Percentiles rank a stretch among this genome's conserved stretches.
Conservation (phyloP, 2,888 invertebrate species). For the Gastracanthus pulcherrimus region DNA sequence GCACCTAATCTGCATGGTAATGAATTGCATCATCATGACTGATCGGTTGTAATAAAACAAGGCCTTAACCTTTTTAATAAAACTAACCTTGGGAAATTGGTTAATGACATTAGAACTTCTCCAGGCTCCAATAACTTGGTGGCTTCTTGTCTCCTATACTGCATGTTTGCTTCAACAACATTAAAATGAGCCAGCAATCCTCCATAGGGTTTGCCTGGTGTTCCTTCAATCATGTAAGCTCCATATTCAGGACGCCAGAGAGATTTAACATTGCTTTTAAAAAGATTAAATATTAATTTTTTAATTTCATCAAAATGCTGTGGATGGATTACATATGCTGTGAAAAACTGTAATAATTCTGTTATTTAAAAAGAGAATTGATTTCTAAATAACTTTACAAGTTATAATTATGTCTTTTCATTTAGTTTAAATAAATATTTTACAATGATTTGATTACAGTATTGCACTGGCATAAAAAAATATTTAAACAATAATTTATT, state of each 20-base stretch:
- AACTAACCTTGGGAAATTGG: slow-evolving; percentile 92
- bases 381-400: background rate
- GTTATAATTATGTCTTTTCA: background rate
- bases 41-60: slow-evolving; percentile 13
- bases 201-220: slow-evolving; percentile 97
- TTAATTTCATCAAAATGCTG: background rate
- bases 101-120: slow-evolving; percentile 93
- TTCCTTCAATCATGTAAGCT: slow-evolving; percentile 99
- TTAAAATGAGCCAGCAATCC: slow-evolving; percentile 97
- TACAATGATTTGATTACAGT: too few relatives aligned
- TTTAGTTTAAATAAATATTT: background rate
- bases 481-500: background rate
- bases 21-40: slow-evolving; percentile 25
- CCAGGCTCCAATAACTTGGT: slow-evolving; percentile 86
- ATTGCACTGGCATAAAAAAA: too few relatives aligned
- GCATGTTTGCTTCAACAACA: slow-evolving; percentile 99
- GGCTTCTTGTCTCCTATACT: slow-evolving; percentile 90
- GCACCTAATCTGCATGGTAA: slow-evolving; percentile 87
- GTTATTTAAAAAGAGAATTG: background rate
- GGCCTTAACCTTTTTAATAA: slow-evolving; percentile 26
- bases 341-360: background rate
- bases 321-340: background rate
- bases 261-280: slow-evolving; percentile 83
- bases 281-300: slow-evolving; percentile 21
- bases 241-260: slow-evolving; percentile 99